phyloP scores from a whole-genome alignment of 2,888 invertebrate genomes.

The Drosophila eohydei region DNA sequence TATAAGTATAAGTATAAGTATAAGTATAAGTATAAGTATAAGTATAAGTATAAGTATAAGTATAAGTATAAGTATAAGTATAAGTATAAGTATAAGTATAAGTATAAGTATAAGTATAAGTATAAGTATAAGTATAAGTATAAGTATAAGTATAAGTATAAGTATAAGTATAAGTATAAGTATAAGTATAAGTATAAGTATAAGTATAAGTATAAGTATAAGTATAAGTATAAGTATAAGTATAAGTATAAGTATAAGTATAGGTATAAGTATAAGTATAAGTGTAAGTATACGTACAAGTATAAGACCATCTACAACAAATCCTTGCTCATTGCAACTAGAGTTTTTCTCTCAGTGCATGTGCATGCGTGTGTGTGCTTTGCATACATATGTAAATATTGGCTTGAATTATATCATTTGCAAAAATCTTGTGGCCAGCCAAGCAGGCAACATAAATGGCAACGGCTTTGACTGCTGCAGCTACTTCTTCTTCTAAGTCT shows the following conservation, averaged over 20 bases:
- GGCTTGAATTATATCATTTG: slow-evolving; percentile 74
- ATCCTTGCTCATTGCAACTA: background rate
- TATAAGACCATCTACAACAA: background rate
- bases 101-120: slow-evolving; percentile 3
- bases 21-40: slow-evolving; percentile 2
- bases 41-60: slow-evolving; percentile 2
- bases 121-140: background rate
- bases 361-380: slow-evolving; percentile 34
- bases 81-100: background rate
- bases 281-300: background rate
- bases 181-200: slow-evolving; percentile 2
- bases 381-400: slow-evolving; percentile 73
- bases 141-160: background rate
- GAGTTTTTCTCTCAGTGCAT: slow-evolving; percentile 2
- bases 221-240: slow-evolving; percentile 1
- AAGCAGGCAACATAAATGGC: slow-evolving; percentile 68
- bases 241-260: background rate
- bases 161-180: slow-evolving; percentile 3
- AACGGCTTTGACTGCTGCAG: slow-evolving; percentile 41
- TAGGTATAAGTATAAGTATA: background rate
- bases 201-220: slow-evolving; percentile 2
- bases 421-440: slow-evolving; percentile 75
- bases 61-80: slow-evolving; percentile 2
- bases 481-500: slow-evolving; percentile 29
- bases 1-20: slow-evolving; percentile 1